Percentiles rank a stretch among this genome's conserved stretches.
These are phyloP conservation scores for Eremobia ochroleuca DNA, from an alignment of 2,888 invertebrate species.

Conservation along the genomic window DNA sequence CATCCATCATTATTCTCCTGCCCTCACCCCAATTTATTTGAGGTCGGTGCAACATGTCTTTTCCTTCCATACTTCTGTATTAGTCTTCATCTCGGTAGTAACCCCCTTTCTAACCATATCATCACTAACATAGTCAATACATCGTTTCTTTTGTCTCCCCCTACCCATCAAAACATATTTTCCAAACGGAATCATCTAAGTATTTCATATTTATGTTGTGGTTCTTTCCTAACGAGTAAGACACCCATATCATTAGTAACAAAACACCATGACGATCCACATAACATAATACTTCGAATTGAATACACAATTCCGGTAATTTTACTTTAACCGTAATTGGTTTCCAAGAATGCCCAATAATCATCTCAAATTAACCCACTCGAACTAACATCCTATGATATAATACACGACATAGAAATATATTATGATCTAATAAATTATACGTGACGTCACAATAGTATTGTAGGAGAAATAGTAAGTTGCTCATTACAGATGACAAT, in stretches of 20 bases:
- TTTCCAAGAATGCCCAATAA: neutral
- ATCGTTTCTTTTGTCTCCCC: no score
- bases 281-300: neutral
- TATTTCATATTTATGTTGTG: neutral
- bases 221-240: neutral
- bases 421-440: slow-evolving; percentile 16
- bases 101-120: no score
- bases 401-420: slow-evolving; percentile 12
- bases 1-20: no score
- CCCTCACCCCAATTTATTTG: no score
- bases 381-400: slow-evolving; percentile 6
- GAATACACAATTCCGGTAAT: neutral
- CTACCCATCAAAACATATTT: neutral
- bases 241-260: neutral
- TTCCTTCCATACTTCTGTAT: no score
- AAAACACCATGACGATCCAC: slow-evolving; percentile 24
- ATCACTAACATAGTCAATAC: no score
- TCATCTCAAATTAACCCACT: slow-evolving; percentile 8
- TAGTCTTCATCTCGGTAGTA: no score
- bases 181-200: neutral
- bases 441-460: slow-evolving; percentile 45
- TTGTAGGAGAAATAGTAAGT: neutral
- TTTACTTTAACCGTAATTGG: slow-evolving; percentile 5
- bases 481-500: slow-evolving; percentile 36
- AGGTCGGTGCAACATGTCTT: no score